Evolutionary conservation across 2,888 invertebrate genomes (phyloP), one percentile per base, ranked within the genome.

Genomic region (Pharmacophagus antenor): DNA sequence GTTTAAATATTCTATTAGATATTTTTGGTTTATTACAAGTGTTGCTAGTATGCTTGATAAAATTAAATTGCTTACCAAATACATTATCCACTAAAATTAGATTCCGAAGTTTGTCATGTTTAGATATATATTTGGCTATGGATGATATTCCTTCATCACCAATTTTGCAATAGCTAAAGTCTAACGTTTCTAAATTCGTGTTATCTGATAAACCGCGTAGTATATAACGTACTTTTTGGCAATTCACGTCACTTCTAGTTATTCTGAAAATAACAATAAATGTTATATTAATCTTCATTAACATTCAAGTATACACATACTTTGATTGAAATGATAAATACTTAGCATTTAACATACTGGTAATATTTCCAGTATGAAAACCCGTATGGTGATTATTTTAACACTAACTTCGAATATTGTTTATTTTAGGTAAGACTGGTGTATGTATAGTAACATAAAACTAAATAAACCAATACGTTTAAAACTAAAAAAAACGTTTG

Each of bases 111-210:
- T 79, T 81, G 41, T 86, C 88, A 66, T 91, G 91, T 61, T 84
- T 82, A 15, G 81, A 77, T 58, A 92, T 84, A 66, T 91, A 84
- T 75, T 93, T 93, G 1, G 92, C 93, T 7, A 94, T 79, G n/a
- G 92, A 92, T 17, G 91, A 76, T 3, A 92, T 92, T 0, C 94
- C 94, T 17, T 88, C 84, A 69, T 94, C 92, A 0, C 83, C 89
- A 62, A 94, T 91, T 72, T 92, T 90, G 72, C 94, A 94, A 69
- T 94, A 92, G 53, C 94, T 93, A 55, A 94, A 90, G 76, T 94
- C 93, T 49, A 94, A 68, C 49, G 92, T 92, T 59, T 91, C 85
- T 51, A 94, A 67, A 66, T 85, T 73, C 63, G 76, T 69, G 64
- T 76, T 82, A 47, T 88, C 85, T 37, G 77, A 75, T 59, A 91